phyloP scores from a whole-genome alignment of 2,113 vertebrate species.

The Ptyas mucosa region DNA sequence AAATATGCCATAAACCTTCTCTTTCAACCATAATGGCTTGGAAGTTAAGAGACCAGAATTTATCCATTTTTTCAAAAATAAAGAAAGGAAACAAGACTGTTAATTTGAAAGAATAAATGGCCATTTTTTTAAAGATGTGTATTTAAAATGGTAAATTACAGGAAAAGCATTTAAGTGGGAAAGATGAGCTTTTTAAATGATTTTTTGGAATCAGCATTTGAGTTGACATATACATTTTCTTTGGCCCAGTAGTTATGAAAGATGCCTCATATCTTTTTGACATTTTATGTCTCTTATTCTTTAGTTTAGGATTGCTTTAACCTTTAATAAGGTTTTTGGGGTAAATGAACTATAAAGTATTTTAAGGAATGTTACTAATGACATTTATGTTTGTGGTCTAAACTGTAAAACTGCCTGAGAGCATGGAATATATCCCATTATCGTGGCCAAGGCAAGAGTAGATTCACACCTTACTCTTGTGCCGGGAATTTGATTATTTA shows the following conservation, averaged over 20 bases:
- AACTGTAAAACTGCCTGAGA: neutral
- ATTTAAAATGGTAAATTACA: neutral
- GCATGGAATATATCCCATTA: neutral
- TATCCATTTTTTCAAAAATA: neutral
- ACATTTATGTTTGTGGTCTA: neutral
- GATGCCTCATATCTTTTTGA: neutral
- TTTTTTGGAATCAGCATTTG: neutral
- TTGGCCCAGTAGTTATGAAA: neutral
- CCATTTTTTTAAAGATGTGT: neutral
- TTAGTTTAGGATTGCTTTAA: neutral
- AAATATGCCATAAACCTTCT: neutral
- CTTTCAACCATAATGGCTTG: neutral
- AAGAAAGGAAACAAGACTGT: neutral
- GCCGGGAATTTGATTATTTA: neutral
- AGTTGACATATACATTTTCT: neutral
- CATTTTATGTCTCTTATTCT: neutral
- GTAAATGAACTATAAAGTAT: neutral
- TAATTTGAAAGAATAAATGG: neutral
- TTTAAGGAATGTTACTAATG: neutral
- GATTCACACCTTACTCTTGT: neutral
- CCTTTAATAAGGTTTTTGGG: neutral
- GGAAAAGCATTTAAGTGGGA: neutral
- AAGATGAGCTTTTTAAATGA: neutral
- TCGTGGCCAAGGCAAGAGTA: neutral
- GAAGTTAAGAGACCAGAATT: neutral